Percentiles rank a stretch among this genome's conserved stretches.
These are phyloP conservation scores for Pseudococcus jackbeardsleyi DNA, from an alignment of 2,888 invertebrate species.

Conservation along the genomic window DNA sequence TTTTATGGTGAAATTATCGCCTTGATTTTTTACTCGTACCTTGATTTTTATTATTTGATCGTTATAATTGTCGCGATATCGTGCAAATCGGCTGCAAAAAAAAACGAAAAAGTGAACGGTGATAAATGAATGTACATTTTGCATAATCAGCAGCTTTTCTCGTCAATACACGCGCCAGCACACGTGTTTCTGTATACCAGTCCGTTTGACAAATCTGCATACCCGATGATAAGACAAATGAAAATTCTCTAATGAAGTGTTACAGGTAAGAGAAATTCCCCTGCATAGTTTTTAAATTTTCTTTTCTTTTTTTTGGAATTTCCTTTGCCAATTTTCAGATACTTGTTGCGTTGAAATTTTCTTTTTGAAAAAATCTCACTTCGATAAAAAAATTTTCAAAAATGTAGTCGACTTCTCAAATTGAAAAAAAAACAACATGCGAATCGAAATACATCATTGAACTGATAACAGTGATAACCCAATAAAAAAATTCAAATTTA, in stretches of 20 bases:
- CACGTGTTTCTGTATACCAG: background rate
- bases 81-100: background rate
- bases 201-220: background rate
- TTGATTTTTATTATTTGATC: background rate
- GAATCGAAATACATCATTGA: no score
- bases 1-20: background rate
- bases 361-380: no score
- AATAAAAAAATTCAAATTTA: no score
- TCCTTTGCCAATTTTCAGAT: background rate
- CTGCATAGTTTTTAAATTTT: background rate
- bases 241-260: slow-evolving; percentile 35
- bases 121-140: background rate
- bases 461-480: no score
- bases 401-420: no score
- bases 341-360: background rate
- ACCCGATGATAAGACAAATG: background rate
- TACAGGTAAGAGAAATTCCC: background rate
- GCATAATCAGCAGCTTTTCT: background rate
- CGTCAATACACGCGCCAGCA: background rate
- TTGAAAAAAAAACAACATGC: no score
- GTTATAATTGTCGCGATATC: background rate
- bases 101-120: background rate
- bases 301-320: background rate
- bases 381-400: no score
- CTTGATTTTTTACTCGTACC: background rate